Evolutionary conservation across 2,113 vertebrate genomes (phyloP), one percentile per base, ranked within the genome.

Genomic region (Gopherus evgoodei): DNA sequence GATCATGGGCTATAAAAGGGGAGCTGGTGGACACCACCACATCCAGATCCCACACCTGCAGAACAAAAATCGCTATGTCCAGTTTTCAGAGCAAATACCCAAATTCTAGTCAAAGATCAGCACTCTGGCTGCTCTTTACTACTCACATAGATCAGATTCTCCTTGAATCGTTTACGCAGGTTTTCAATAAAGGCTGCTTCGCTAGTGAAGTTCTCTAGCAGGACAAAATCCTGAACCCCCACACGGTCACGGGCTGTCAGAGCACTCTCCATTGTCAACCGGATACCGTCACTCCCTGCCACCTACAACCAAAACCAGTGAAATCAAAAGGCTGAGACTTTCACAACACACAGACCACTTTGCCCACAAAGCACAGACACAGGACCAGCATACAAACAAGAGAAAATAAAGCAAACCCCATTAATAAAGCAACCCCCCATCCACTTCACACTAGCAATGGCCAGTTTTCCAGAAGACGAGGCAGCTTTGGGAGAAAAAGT

Each of bases 81-180:
- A 0, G 5, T 31, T 52, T 3, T 1, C 8, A 11, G 3, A 86
- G 11, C 82, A 50, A 59, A 19, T 24, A 0, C 65, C 59, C 79
- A 11, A 1, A 25, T 5, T 2, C 50, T 17, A 49, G 56, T 38
- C 49, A 5, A 13, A 0, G 7, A 11, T 1, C 65, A 52, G 3
- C n/a, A 3, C 89, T 5, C 2, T 10, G 86, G 6, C 0, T 1
- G 0, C 44, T 52, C 56, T 14, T 89, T 62, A 42, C 47, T 54
- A 89, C 99, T 99, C 98, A 99, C 99, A 6, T 99, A 99, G 96
- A 99, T 99, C 27, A 99, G 99, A 95, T 99, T 99, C 97, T 99
- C 99, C 96, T 99, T 99, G 98, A 99, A 99, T 78, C 99, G 98
- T 56, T 99, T 99, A 31, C 99, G 98, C 35, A 99, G 98, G 96